Percentiles rank a stretch among this genome's conserved stretches.
phyloP scores from a whole-genome alignment of 2,797 vertebrate species.

The Glyptemys insculpta region DNA sequence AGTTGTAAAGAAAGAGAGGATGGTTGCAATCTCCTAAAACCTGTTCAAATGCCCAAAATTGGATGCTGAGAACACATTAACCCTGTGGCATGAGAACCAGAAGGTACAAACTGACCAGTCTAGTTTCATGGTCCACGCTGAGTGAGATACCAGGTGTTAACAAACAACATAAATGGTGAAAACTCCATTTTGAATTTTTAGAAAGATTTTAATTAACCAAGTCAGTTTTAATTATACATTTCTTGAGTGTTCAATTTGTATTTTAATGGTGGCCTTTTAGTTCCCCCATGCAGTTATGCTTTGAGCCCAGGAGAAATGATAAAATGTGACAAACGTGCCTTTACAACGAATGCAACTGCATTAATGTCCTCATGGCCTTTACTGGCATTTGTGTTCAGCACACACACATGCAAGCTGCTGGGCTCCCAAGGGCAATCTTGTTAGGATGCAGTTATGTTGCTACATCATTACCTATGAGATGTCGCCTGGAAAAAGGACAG shows the following conservation, averaged over 20 bases:
- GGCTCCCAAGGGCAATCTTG: not conserved
- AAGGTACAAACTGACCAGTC: not conserved
- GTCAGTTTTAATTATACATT: slow-evolving; percentile 54
- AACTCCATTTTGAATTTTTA: slow-evolving; percentile 34
- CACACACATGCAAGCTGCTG: accelerated
- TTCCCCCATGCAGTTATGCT: not conserved
- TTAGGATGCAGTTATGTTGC: not conserved
- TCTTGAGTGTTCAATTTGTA: not conserved
- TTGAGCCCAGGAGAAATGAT: not conserved
- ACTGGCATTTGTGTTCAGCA: not conserved
- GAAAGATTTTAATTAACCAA: not conserved
- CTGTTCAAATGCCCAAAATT: slow-evolving; percentile 29
- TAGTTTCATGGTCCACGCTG: slow-evolving; percentile 9
- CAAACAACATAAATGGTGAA: slow-evolving; percentile 11
- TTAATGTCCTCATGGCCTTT: not conserved
- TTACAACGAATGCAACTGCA: accelerated
- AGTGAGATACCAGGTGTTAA: slow-evolving; percentile 35
- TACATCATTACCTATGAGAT: not conserved
- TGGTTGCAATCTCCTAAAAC: not conserved
- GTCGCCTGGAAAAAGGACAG: not conserved
- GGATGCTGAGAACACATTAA: not conserved
- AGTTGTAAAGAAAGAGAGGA: not conserved
- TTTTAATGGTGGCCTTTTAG: not conserved
- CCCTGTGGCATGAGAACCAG: slow-evolving; percentile 31
- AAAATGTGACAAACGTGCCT: not conserved